Conservation (phyloP, 2,797 vertebrate genomes). For the Hypotaenidia okinawae region DNA sequence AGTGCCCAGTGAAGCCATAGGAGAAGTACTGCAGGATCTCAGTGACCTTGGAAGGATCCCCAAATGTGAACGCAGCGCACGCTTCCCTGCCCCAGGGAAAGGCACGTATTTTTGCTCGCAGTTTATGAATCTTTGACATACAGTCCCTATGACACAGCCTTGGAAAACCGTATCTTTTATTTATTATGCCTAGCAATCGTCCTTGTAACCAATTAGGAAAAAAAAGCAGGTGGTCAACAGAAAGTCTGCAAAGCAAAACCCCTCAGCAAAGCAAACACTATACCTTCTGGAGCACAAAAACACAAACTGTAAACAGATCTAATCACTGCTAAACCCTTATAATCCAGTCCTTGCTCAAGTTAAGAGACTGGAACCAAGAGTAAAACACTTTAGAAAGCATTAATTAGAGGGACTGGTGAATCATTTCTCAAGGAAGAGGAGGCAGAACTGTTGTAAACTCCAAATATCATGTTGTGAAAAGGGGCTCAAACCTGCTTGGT, state of each 20-base stretch:
- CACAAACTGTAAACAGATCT: slow-evolving; percentile 50
- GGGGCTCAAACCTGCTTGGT: slow-evolving; percentile 47
- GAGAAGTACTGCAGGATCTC: background rate
- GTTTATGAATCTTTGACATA: slow-evolving; percentile 65
- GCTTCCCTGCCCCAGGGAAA: slow-evolving; percentile 32
- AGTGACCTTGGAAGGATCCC: background rate
- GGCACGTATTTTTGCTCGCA: slow-evolving; percentile 44
- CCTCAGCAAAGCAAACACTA: slow-evolving; percentile 14
- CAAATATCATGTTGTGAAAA: slow-evolving; percentile 13
- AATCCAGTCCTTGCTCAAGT: slow-evolving; percentile 54
- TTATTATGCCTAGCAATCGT: slow-evolving; percentile 61
- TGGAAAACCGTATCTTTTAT: slow-evolving; percentile 54
- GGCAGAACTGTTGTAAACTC: slow-evolving; percentile 41
- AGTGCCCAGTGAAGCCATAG: background rate
- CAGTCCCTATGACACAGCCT: slow-evolving; percentile 28
- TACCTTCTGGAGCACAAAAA: slow-evolving; percentile 26
- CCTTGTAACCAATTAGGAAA: slow-evolving; percentile 25
- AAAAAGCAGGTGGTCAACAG: slow-evolving; percentile 66
- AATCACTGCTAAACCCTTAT: slow-evolving; percentile 65
- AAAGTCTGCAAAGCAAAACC: slow-evolving; percentile 55
- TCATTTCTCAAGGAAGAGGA: slow-evolving; percentile 48
- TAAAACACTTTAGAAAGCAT: slow-evolving; percentile 61
- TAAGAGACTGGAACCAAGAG: slow-evolving; percentile 65
- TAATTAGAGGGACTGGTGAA: slow-evolving; percentile 26
- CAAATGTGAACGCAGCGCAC: background rate